phyloP scores from a whole-genome alignment of 2,888 invertebrate species.

The Aphrophora alni region DNA sequence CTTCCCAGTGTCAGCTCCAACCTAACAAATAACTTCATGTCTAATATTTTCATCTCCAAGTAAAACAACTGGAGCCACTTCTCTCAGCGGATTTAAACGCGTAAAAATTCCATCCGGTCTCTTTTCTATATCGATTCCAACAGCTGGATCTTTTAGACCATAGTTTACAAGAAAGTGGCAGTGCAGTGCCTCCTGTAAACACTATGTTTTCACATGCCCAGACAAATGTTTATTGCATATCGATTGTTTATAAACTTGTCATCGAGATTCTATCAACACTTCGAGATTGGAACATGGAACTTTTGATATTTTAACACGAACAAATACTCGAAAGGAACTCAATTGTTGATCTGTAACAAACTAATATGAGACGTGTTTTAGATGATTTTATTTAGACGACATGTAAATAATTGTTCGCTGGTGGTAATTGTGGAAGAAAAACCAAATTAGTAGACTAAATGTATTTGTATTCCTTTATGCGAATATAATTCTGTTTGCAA shows the following conservation, averaged over 20 bases:
- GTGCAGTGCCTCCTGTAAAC: not conserved
- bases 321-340: not conserved
- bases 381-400: no score
- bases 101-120: not conserved
- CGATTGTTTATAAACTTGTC: not conserved
- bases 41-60: no score
- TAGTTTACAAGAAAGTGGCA: not conserved
- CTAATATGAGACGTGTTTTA: no score
- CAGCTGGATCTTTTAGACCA: not conserved
- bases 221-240: constrained; percentile 6
- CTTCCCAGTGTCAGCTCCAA: no score
- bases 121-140: not conserved
- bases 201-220: not conserved
- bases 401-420: no score
- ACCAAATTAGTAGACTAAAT: no score
- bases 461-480: no score
- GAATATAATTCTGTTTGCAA: no score
- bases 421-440: no score
- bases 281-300: not conserved
- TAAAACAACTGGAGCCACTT: no score
- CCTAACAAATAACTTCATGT: no score
- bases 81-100: not conserved
- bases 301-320: not conserved
- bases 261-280: not conserved
- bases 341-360: not conserved